Evolutionary conservation across 2,113 vertebrate species (phyloP).

Genomic region (Strix aluco): DNA sequence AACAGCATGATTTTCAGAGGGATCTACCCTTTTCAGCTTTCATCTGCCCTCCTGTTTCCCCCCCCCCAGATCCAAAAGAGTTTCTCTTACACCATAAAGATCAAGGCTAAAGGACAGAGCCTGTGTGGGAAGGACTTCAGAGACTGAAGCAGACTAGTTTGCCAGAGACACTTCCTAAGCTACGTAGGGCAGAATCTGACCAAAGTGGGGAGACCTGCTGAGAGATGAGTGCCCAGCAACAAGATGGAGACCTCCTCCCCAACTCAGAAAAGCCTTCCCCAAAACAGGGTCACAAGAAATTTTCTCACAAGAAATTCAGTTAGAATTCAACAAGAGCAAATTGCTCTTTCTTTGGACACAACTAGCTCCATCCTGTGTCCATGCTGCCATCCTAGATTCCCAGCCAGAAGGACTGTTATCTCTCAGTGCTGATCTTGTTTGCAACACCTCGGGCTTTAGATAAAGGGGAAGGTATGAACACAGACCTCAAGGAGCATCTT

Average conservation of each 20-base stretch:
- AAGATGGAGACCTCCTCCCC: background rate
- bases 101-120: background rate
- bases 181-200: background rate
- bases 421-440: background rate
- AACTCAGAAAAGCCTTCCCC: background rate
- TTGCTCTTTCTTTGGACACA: background rate
- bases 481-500: background rate
- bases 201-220: background rate
- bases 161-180: background rate
- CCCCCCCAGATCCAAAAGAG: background rate
- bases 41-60: background rate
- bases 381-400: background rate
- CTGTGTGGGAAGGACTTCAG: background rate
- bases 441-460: fast-evolving
- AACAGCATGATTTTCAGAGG: background rate
- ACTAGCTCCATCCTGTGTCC: background rate
- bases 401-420: background rate
- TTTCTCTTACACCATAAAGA: background rate
- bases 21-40: background rate
- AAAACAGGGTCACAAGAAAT: background rate
- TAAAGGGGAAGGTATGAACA: background rate
- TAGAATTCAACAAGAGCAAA: background rate
- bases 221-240: background rate
- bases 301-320: background rate
- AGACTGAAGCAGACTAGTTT: background rate